Evolutionary conservation across 37 sponge, comb jelly and placozoan genomes (phyloP).

Genomic region (Hexactinellida sp.): DNA sequence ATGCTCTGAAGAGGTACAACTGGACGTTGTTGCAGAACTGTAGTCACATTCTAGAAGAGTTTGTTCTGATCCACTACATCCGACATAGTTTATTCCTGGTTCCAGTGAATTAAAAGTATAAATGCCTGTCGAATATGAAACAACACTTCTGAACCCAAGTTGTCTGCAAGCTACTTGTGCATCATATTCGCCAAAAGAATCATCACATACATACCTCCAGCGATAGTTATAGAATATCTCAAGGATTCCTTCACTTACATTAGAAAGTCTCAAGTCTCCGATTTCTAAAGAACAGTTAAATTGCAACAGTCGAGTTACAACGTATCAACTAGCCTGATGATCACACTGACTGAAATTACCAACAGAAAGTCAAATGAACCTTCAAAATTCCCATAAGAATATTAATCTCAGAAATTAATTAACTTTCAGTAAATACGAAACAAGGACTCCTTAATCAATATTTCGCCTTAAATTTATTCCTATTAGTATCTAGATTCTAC

Average conservation of each 20-base stretch:
- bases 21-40: background rate
- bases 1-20: background rate
- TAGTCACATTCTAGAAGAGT: background rate
- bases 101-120: background rate
- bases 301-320: too few species aligned
- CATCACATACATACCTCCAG: slow-evolving; percentile 7
- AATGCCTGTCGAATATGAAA: background rate
- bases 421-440: too few species aligned
- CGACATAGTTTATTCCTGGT: background rate
- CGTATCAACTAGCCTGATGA: too few species aligned
- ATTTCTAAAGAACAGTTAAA: background rate
- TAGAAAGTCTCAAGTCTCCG: background rate
- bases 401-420: too few species aligned
- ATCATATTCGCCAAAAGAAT: background rate
- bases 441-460: too few species aligned
- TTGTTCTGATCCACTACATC: background rate
- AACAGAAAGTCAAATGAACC: too few species aligned
- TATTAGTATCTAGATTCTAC: too few species aligned
- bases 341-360: too few species aligned
- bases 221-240: background rate
- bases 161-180: background rate
- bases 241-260: background rate
- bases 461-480: too few species aligned
- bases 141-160: background rate
- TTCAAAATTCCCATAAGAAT: too few species aligned